phyloP scores from a whole-genome alignment of 2,888 invertebrate species.

The Lepidonotus clava region DNA sequence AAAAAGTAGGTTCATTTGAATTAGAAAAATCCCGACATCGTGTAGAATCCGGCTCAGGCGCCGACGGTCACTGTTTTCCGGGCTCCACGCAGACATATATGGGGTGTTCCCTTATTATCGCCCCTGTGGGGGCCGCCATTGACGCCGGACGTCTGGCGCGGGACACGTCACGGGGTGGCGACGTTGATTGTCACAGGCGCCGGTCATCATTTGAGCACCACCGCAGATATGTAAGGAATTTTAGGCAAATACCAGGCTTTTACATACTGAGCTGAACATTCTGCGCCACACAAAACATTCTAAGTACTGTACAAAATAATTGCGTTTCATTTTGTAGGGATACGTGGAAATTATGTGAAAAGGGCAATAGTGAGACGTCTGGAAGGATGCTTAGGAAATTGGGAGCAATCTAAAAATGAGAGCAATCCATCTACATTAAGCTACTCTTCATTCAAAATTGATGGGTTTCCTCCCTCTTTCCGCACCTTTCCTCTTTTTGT shows the following conservation, averaged over 20 bases:
- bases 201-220: background rate
- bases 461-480: background rate
- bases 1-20: no score
- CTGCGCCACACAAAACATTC: no score
- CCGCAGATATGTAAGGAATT: background rate
- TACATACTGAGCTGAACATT: no score
- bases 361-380: no score
- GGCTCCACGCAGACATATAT: background rate
- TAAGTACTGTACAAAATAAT: no score
- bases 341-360: no score
- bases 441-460: constrained; percentile 23
- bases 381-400: no score
- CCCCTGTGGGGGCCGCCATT: constrained; percentile 5
- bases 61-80: constrained; percentile 1
- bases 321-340: no score
- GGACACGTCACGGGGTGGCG: background rate
- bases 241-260: no score
- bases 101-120: background rate
- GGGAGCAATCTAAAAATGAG: background rate
- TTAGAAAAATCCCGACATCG: no score
- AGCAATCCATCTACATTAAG: constrained; percentile 9
- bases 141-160: background rate
- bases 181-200: background rate
- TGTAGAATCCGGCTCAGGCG: no score
- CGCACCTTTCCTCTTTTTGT: background rate